Percentiles rank a stretch among this genome's conserved stretches.
Conservation (phyloP, 2,797 vertebrate species). For the Macropodus opercularis region DNA sequence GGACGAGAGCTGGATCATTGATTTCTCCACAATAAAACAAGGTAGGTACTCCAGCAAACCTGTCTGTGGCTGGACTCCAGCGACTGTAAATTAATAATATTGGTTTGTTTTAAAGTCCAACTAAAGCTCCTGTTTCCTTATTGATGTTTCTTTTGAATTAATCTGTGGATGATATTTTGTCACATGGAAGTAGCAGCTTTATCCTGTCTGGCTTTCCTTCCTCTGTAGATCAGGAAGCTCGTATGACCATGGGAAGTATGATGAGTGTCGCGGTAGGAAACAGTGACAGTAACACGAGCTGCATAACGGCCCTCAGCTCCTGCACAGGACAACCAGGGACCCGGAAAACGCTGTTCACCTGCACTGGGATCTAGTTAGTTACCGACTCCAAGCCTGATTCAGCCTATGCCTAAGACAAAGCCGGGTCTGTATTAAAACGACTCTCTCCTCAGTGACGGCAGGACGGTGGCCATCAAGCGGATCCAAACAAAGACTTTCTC, state of each 20-base stretch:
- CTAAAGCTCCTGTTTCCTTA: not conserved
- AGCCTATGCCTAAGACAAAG: not conserved
- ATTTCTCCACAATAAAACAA: slow-evolving; percentile 85
- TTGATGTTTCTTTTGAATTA: not conserved
- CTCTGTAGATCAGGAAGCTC: slow-evolving; percentile 57
- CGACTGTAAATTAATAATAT: too few species aligned
- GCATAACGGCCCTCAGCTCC: slow-evolving; percentile 80
- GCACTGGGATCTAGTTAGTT: slow-evolving; percentile 78
- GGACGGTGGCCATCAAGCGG: slow-evolving; percentile 86
- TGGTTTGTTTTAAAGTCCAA: too few species aligned
- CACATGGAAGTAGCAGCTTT: too few species aligned
- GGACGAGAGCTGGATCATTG: slow-evolving; percentile 90
- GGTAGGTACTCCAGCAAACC: too few species aligned
- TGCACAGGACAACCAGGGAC: slow-evolving; percentile 63
- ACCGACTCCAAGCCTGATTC: too few species aligned
- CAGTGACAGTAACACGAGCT: slow-evolving; percentile 82
- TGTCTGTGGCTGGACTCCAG: too few species aligned
- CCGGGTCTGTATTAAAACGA: not conserved
- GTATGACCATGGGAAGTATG: slow-evolving; percentile 75
- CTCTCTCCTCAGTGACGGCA: slow-evolving; percentile 79
- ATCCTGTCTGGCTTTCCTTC: not conserved
- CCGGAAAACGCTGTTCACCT: slow-evolving; percentile 81
- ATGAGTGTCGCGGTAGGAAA: slow-evolving; percentile 68
- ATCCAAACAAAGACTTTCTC: slow-evolving; percentile 84
- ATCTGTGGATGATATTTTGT: too few species aligned